Evolutionary conservation across 2,888 invertebrate genomes (phyloP).

Genomic region (Agriopis aurantiaria): DNA sequence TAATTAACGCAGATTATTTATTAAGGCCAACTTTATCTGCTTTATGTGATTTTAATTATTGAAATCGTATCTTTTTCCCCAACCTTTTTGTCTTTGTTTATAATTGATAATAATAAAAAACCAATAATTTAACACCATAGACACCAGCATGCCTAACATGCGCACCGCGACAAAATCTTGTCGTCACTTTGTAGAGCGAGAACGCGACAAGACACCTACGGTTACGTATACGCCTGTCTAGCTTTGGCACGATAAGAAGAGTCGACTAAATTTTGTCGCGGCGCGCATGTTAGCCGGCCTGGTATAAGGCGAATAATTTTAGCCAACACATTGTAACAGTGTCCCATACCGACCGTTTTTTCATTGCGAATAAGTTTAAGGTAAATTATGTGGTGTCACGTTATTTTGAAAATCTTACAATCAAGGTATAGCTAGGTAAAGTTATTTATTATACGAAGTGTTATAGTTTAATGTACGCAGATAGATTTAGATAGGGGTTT

Average conservation of each 20-base stretch:
- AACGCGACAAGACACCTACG: too few relatives aligned
- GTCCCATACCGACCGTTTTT: not conserved
- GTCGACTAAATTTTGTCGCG: too few relatives aligned
- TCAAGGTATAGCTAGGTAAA: not conserved
- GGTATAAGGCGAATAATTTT: not conserved
- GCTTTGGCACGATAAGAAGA: too few relatives aligned
- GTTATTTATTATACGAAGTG: not conserved
- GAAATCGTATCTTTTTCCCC: not conserved
- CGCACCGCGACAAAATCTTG: too few relatives aligned
- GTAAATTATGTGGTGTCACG: not conserved
- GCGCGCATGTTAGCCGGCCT: too few relatives aligned
- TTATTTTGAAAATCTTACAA: not conserved
- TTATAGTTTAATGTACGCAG: not conserved
- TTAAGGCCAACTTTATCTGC: not conserved
- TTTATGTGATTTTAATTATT: not conserved
- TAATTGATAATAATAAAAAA: not conserved
- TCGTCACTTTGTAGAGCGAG: too few relatives aligned
- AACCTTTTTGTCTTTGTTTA: not conserved
- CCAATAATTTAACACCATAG: not conserved
- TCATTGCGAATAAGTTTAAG: not conserved
- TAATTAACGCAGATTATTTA: not conserved
- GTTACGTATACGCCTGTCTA: too few relatives aligned
- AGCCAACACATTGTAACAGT: not conserved
- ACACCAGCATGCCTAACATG: too few relatives aligned
- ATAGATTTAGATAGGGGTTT: slow-evolving; percentile 25